These are phyloP conservation scores for Eciton burchellii DNA, from an alignment of 1,140 invertebrate genomes.

Conservation along the genomic window DNA sequence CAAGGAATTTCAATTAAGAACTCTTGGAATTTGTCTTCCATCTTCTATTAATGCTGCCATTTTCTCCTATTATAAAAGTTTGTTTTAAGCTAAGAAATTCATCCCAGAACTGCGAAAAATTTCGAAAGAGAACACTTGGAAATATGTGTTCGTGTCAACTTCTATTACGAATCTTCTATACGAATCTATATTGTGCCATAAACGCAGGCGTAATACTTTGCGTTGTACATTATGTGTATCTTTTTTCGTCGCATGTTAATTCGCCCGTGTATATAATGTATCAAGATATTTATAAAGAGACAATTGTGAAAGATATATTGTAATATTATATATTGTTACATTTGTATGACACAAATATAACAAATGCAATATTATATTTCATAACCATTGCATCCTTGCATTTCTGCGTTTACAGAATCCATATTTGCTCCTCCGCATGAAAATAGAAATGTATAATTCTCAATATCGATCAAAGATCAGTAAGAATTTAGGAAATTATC, in stretches of 20 bases:
- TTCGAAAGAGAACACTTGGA: too few species aligned
- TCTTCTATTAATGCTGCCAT: too few species aligned
- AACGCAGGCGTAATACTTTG: not conserved
- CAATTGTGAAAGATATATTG: not conserved
- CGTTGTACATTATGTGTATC: slow-evolving; percentile 9
- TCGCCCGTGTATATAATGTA: not conserved
- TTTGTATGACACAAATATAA: slow-evolving; percentile 12
- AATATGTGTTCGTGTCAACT: too few species aligned
- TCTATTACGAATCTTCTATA: too few species aligned
- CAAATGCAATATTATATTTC: slow-evolving; percentile 3
- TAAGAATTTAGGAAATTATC: not conserved
- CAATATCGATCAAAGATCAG: not conserved
- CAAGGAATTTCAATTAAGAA: too few species aligned
- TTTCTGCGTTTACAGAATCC: slow-evolving; percentile 10
- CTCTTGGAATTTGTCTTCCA: too few species aligned
- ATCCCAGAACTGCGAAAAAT: too few species aligned
- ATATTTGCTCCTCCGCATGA: not conserved
- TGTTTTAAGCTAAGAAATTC: too few species aligned
- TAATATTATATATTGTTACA: not conserved
- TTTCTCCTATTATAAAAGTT: too few species aligned
- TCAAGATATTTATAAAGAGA: slow-evolving; percentile 10
- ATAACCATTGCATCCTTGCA: not conserved
- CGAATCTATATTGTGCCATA: slow-evolving; percentile 28
- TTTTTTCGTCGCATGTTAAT: not conserved
- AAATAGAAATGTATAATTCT: slow-evolving; percentile 30